Evolutionary conservation across 2,113 vertebrate species (phyloP), one percentile per base, ranked within the genome.

Genomic region (Osmerus eperlanus): DNA sequence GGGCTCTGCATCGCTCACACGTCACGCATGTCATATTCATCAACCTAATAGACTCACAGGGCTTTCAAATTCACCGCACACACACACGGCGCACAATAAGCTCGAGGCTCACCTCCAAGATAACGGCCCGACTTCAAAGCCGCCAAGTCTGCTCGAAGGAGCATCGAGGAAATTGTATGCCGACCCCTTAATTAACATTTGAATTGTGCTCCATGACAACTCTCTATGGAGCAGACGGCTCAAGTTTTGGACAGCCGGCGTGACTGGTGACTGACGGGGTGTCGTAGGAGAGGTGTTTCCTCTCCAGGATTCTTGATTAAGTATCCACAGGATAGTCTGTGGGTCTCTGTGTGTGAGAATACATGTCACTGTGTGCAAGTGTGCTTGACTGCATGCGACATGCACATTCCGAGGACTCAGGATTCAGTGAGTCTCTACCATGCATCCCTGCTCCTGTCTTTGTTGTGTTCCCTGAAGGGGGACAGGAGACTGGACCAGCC

Each of bases 341-440:
- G 32, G n/a, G 18, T 25, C 21, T 53, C 7, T 19, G 69, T 71
- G 67, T 58, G 67, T 68, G 67, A 18, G 19, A 55, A 41, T 56
- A 21, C 23, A 11, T 62, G 69, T 71, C 36, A 62, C 55, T 53
- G 36, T 62, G 56, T 70, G 32, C 14, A 21, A 60, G 59, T 47
- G 21, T 16, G 8, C 55, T 25, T 68, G 25, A 19, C 16, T 62
- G 69, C 13, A 55, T 19, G 60, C n/a, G 23, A 62, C 21, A 15
- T 21, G 60, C 21, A 62, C 12, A 25, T 62, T 23, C 59, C 60
- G 4, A 23, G 23, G 60, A 25, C 14, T 62, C 12, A 21, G 60
- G 13, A 25, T 11, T 28, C 11, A 62, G 9, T 12, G 25, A 25
- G 23, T 14, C 21, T 25, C 25, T 62, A 47, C 63, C 32, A 11